phyloP scores from a whole-genome alignment of 2,888 invertebrate genomes.

The Papilio elwesi region DNA sequence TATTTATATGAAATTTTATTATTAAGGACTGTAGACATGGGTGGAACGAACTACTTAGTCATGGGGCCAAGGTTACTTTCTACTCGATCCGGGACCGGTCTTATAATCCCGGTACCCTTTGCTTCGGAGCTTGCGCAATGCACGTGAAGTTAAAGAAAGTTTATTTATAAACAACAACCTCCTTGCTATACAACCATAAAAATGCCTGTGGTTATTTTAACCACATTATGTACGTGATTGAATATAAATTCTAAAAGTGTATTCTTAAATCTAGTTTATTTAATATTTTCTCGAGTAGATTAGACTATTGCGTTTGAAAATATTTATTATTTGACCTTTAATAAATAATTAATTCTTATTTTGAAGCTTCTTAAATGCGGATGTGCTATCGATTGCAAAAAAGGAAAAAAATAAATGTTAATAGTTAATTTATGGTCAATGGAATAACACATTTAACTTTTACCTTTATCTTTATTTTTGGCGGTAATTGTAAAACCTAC shows the following conservation, averaged over 20 bases:
- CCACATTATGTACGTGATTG: not conserved
- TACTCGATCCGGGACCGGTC: slow-evolving; percentile 69
- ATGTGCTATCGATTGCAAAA: not conserved
- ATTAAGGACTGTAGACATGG: slow-evolving; percentile 47
- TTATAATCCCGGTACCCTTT: slow-evolving; percentile 46
- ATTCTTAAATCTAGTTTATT: not conserved
- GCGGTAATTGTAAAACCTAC: not conserved
- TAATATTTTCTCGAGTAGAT: not conserved
- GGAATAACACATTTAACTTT: not conserved
- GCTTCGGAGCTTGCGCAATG: slow-evolving; percentile 36
- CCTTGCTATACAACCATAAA: not conserved
- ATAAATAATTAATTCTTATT: not conserved
- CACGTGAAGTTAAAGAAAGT: slow-evolving; percentile 50
- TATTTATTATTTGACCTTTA: slow-evolving; percentile 8
- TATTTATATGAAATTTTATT: not conserved
- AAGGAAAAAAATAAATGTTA: not conserved
- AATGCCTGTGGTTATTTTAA: not conserved
- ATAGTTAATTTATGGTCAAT: not conserved
- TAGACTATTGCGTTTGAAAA: not conserved
- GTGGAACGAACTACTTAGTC: slow-evolving; percentile 72
- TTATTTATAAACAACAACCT: slow-evolving; percentile 42
- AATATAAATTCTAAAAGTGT: not conserved
- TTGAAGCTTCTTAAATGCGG: slow-evolving; percentile 1
- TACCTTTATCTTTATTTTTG: slow-evolving; percentile 17
- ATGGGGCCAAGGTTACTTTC: slow-evolving; percentile 77